Base-by-base conservation (phyloP, 2,797 vertebrate species). In the Lates japonicus region DNA sequence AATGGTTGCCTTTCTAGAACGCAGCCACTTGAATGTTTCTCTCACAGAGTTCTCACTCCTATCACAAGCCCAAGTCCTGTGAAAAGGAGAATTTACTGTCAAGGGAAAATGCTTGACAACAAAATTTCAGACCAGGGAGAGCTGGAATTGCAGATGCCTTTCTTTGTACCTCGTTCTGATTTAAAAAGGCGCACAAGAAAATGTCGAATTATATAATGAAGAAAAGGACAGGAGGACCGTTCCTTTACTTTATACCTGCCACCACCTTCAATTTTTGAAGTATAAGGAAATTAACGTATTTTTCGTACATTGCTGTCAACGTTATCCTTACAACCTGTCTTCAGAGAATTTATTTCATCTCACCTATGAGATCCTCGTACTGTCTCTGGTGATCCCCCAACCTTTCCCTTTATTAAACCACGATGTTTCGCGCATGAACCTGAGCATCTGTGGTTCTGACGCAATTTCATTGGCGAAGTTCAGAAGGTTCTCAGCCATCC, bases 31-130 rank as follows among this genome's bases (percentile, higher is more conserved):
- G 82, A 87, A 88, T 78, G 67, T 65, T 62, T 70, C 82, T 84
- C 60, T 80, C 82, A 55, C 73, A 71, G 78, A 86, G 88, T 89
- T 91, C 81, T n/a, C n/a, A n/a, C n/a, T n/a, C n/a, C n/a, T n/a
- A n/a, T n/a, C n/a, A n/a, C 62, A 35, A 74, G 74, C 76, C 66
- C 5, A 49, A 20, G 55, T 37, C 29, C 11, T 68, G 54, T 65
- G 70, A 70, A 84, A 80, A 72, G 41, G 66, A 76, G 65, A 82
- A 88, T 82, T 63, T n/a, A 73, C 70, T 80, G 66, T 82, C 74
- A 74, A 67, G 57, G 51, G 39, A 81, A 71, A 79, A 82, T 54
- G 59, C 68, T 78, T 44, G 19, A 74, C 48, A 39, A 78, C 42
- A 70, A 69, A 39, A n/a, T n/a, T n/a, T n/a, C n/a, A n/a, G 44